These are phyloP conservation scores for Aleadryas rufinucha DNA, from an alignment of 2,113 vertebrate species.

Conservation along the genomic window DNA sequence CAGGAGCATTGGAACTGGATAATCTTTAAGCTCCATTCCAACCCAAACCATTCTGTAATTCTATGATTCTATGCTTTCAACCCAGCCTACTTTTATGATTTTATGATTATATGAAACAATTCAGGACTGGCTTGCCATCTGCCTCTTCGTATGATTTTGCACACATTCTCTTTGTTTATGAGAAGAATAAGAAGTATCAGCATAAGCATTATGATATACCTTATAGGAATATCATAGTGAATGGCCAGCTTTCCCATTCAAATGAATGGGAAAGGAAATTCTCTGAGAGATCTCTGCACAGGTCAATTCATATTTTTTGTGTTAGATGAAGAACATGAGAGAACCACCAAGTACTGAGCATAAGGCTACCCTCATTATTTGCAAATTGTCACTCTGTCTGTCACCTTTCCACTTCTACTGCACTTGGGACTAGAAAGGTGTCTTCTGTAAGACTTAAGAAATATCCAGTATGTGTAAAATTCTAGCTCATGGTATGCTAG, in stretches of 20 bases:
- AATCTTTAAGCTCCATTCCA: not conserved
- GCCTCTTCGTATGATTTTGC: not conserved
- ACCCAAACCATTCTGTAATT: not conserved
- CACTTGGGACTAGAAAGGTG: not conserved
- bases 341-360: not conserved
- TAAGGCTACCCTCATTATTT: not conserved
- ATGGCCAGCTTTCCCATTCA: not conserved
- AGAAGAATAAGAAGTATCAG: not conserved
- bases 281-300: not conserved
- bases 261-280: not conserved
- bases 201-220: not conserved
- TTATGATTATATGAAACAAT: not conserved
- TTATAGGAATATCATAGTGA: not conserved
- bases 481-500: not conserved
- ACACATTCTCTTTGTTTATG: not conserved
- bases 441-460: not conserved
- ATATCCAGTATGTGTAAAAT: not conserved
- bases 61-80: not conserved
- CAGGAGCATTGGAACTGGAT: not conserved
- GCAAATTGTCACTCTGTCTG: not conserved
- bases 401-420: not conserved
- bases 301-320: not conserved
- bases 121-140: not conserved
- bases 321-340: not conserved
- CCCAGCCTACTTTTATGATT: not conserved